A percentile compares a stretch with the other conserved stretches of the same genome.
Evolutionary conservation across 2,888 invertebrate species (phyloP).

Genomic region (Diachrysia chrysitis): DNA sequence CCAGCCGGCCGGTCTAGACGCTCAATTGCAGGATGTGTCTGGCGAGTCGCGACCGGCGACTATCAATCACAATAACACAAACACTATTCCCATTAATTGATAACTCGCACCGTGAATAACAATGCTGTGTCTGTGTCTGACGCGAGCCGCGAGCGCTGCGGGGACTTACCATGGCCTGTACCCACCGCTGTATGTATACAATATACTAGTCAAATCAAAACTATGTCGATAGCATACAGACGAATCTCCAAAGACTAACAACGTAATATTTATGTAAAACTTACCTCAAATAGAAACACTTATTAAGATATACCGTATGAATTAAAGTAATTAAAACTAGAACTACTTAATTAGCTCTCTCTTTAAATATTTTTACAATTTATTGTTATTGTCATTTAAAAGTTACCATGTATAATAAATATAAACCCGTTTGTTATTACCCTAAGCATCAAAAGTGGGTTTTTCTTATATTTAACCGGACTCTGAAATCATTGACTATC

Average conservation of each 20-base stretch:
- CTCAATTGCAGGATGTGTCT: constrained; percentile 61
- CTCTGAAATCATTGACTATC: not conserved
- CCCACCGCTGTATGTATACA: not conserved
- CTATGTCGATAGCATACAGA: not conserved
- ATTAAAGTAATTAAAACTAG: not conserved
- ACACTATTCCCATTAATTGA: constrained; percentile 36
- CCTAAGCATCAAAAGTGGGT: not conserved
- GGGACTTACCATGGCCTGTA: not conserved
- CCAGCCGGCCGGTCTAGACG: constrained; percentile 54
- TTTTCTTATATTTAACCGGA: not conserved
- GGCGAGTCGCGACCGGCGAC: constrained; percentile 27
- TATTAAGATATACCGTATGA: not conserved
- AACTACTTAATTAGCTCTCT: not conserved
- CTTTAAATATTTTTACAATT: not conserved
- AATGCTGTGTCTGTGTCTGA: not conserved
- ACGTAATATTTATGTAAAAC: not conserved
- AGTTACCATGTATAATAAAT: not conserved
- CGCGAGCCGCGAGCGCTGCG: constrained; percentile 1
- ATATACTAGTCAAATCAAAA: no score
- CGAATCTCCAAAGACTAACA: not conserved
- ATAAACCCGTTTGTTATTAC: not conserved
- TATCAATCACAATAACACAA: constrained; percentile 57
- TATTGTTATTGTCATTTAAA: not conserved
- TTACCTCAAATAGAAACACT: not conserved
- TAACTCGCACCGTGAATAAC: constrained; percentile 7